Evolutionary conservation across 2,113 vertebrate species (phyloP).

Genomic region (Spheniscus mendiculus): DNA sequence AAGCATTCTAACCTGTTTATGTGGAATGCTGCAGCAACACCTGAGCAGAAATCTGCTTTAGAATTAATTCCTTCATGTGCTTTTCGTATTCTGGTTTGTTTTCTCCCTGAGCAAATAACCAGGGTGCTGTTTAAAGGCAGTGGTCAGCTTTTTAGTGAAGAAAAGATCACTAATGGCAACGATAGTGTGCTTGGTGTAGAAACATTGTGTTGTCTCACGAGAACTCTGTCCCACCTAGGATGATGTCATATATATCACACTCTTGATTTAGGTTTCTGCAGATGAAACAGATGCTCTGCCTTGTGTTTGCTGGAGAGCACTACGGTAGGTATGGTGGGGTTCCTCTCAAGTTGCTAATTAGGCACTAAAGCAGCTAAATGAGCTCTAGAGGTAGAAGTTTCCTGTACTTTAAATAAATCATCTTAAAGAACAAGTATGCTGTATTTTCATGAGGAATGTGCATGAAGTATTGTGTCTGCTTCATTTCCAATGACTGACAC

Average conservation of each 20-base stretch:
- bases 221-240: background rate
- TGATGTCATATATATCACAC: background rate
- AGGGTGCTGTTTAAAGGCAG: background rate
- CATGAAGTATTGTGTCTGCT: background rate
- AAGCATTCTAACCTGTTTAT: background rate
- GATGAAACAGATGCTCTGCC: background rate
- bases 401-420: conserved; percentile 9
- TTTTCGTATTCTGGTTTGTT: background rate
- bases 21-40: background rate
- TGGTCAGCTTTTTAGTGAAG: background rate
- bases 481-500: background rate
- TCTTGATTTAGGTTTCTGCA: background rate
- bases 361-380: conserved; percentile 14
- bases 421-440: background rate
- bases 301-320: background rate
- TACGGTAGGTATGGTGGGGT: background rate
- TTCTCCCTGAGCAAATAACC: background rate
- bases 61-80: background rate
- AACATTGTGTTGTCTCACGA: background rate
- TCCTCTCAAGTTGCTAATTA: conserved; percentile 27
- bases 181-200: background rate
- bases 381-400: conserved; percentile 1
- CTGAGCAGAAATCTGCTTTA: background rate
- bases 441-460: background rate
- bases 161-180: background rate